phyloP scores from a whole-genome alignment of 1,140 invertebrate genomes.

The Ips nitidus region DNA sequence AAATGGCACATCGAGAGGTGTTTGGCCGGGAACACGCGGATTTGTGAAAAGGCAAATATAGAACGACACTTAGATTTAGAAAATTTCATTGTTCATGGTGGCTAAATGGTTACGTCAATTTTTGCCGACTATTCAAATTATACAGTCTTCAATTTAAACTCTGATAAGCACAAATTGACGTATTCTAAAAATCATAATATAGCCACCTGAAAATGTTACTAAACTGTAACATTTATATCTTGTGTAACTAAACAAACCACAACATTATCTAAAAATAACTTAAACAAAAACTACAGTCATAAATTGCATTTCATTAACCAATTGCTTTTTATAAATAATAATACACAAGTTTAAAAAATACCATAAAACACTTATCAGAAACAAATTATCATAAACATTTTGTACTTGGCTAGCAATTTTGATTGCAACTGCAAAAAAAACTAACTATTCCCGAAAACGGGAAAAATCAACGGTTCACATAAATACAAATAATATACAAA shows the following conservation, averaged over 20 bases:
- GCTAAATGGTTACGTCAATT: too few species aligned
- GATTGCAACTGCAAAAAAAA: neutral
- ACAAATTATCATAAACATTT: neutral
- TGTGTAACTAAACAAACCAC: constrained; percentile 23
- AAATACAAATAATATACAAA: neutral
- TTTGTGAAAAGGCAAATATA: too few species aligned
- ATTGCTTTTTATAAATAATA: constrained; percentile 1
- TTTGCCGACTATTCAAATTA: too few species aligned
- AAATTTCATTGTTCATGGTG: too few species aligned
- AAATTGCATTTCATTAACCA: constrained; percentile 7
- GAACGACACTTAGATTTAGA: too few species aligned
- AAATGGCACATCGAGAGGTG: too few species aligned
- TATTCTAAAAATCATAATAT: too few species aligned
- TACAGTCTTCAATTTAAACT: too few species aligned
- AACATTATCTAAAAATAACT: constrained; percentile 17
- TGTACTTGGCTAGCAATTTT: neutral
- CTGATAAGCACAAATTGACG: too few species aligned
- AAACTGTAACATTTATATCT: constrained; percentile 2
- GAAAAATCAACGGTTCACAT: too few species aligned
- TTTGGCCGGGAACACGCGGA: too few species aligned
- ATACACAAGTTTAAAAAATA: neutral
- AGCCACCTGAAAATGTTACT: neutral
- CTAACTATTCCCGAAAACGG: too few species aligned
- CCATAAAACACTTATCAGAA: neutral
- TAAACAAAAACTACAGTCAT: constrained; percentile 16